Evolutionary conservation across 2,888 invertebrate species (phyloP).

Genomic region (Harpagoxenus sublaevis): DNA sequence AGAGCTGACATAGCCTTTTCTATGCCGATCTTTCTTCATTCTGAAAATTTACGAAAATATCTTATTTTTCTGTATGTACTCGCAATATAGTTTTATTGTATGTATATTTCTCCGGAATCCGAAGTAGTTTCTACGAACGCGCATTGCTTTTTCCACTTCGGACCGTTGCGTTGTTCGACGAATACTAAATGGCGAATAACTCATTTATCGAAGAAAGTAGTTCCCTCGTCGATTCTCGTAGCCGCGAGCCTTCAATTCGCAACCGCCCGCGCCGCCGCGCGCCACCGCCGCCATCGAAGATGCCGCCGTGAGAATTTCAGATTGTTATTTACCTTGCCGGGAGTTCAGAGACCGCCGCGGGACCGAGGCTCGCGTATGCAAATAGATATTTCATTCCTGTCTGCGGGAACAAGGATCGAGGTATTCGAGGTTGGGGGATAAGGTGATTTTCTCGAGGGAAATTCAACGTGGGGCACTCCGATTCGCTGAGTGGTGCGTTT

Average conservation of each 20-base stretch:
- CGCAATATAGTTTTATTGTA: background rate
- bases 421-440: conserved; percentile 71
- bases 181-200: conserved; percentile 49
- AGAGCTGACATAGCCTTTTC: background rate
- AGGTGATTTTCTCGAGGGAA: conserved; percentile 78
- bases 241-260: conserved; percentile 37
- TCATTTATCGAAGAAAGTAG: conserved; percentile 47
- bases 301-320: conserved; percentile 60
- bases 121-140: background rate
- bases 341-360: conserved; percentile 65
- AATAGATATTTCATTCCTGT: conserved; percentile 77
- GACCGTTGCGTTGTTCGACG: background rate
- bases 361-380: conserved; percentile 73
- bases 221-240: conserved; percentile 26
- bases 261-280: conserved; percentile 1
- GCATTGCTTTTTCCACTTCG: background rate
- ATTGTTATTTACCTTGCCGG: conserved; percentile 69
- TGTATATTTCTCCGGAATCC: background rate
- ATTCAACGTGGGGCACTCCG: conserved; percentile 73
- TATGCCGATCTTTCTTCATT: background rate
- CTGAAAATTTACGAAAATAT: background rate
- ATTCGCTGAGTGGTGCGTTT: conserved; percentile 58
- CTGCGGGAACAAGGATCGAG: conserved; percentile 71
- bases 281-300: conserved; percentile 45
- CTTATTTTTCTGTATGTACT: background rate